Conservation (phyloP, 2,113 vertebrate species). For the Pomatorhinus ruficollis region DNA sequence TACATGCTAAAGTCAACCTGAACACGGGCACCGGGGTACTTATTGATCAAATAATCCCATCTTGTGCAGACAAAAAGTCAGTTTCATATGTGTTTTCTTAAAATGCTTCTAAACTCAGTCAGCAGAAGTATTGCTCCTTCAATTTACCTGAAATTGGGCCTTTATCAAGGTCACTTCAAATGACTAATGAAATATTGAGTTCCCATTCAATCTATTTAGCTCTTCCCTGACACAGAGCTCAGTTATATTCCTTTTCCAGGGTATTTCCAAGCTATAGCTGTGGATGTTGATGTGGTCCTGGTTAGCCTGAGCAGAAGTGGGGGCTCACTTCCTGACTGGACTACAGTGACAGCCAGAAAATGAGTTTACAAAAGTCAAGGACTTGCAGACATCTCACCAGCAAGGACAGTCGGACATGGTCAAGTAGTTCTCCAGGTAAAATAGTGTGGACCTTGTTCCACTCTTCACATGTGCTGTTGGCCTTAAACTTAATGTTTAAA, state of each 20-base stretch:
- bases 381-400: background rate
- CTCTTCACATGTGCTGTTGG: background rate
- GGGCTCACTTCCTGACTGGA: rapidly evolving
- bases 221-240: background rate
- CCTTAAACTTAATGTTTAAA: background rate
- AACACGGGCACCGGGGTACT: background rate
- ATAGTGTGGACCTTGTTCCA: background rate
- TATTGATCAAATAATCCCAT: background rate
- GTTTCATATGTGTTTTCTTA: background rate
- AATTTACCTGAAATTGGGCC: background rate
- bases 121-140: background rate
- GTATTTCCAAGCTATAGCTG: background rate
- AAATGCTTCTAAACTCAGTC: background rate
- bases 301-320: background rate
- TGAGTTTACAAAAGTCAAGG: background rate
- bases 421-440: background rate
- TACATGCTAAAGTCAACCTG: background rate
- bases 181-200: background rate
- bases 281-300: background rate
- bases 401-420: background rate
- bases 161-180: background rate
- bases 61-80: background rate
- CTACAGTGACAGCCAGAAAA: background rate
- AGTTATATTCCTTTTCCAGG: background rate
- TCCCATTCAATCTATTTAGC: background rate